These are phyloP conservation scores for Lepidurus couesii DNA, from an alignment of 1,140 invertebrate species.

Conservation along the genomic window DNA sequence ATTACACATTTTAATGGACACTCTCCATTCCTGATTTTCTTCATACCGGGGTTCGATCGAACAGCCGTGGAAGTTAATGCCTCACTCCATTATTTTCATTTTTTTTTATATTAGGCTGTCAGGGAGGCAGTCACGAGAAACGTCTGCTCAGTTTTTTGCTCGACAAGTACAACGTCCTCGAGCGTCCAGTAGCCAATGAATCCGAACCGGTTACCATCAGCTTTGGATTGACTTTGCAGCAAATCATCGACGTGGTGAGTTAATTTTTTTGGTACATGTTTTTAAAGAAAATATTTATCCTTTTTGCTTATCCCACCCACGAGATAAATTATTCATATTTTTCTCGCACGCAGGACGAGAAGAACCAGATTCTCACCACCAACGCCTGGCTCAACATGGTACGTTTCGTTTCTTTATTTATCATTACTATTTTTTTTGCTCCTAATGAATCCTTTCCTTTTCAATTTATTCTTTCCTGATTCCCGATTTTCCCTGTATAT, in stretches of 20 bases:
- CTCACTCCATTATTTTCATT: constrained; percentile 34
- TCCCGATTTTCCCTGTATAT: too few relatives aligned
- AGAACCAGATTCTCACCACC: constrained; percentile 77
- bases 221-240: constrained; percentile 92
- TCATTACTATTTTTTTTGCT: neutral
- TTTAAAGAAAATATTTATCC: neutral
- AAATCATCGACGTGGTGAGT: constrained; percentile 98
- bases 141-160: constrained; percentile 76
- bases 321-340: constrained; percentile 43
- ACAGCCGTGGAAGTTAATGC: neutral
- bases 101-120: constrained; percentile 56
- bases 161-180: constrained; percentile 79
- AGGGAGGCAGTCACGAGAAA: constrained; percentile 82
- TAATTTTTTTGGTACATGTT: neutral
- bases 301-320: neutral
- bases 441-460: neutral
- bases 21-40: too few relatives aligned
- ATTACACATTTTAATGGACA: too few relatives aligned
- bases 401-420: constrained; percentile 49
- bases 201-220: constrained; percentile 85
- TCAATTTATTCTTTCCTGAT: neutral
- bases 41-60: too few relatives aligned
- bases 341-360: constrained; percentile 63
- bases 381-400: constrained; percentile 81
- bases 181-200: constrained; percentile 92